A percentile compares a stretch with the other conserved stretches of the same genome.
phyloP scores from a whole-genome alignment of 2,797 vertebrate genomes.

The Anguilla anguilla region DNA sequence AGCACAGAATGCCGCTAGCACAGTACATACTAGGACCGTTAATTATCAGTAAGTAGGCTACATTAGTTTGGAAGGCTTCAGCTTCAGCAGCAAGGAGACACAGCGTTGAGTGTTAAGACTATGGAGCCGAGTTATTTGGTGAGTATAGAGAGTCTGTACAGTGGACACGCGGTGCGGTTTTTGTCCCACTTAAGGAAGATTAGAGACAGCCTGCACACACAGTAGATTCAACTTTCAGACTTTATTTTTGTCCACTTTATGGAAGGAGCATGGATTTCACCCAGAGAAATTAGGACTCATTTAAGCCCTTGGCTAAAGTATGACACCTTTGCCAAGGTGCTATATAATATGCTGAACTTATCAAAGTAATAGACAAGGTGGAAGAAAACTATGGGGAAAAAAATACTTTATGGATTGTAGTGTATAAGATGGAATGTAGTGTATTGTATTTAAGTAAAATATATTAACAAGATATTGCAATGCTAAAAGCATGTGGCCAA shows the following conservation, averaged over 20 bases:
- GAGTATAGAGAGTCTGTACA: too few species aligned
- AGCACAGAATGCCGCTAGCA: too few species aligned
- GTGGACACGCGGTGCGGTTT: background rate
- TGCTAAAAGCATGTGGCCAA: too few species aligned
- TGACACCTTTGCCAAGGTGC: too few species aligned
- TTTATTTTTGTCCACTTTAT: constrained; percentile 15
- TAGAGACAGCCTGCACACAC: background rate
- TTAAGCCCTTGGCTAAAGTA: background rate
- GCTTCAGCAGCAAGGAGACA: too few species aligned
- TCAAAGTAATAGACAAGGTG: background rate
- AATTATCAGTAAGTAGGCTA: too few species aligned
- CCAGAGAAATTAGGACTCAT: background rate
- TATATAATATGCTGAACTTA: too few species aligned
- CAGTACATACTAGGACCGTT: too few species aligned
- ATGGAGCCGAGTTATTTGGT: too few species aligned
- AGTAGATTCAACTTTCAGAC: background rate
- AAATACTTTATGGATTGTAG: background rate
- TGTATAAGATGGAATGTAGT: background rate
- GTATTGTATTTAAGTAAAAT: background rate
- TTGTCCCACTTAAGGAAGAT: background rate
- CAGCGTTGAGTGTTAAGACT: too few species aligned
- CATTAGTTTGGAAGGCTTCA: too few species aligned
- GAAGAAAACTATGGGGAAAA: background rate
- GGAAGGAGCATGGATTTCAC: constrained; percentile 2
- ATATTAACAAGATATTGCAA: too few species aligned